A percentile compares a stretch with the other conserved stretches of the same genome.
phyloP scores from a whole-genome alignment of 2,797 vertebrate genomes.

The Micropoecilia bifurca region DNA sequence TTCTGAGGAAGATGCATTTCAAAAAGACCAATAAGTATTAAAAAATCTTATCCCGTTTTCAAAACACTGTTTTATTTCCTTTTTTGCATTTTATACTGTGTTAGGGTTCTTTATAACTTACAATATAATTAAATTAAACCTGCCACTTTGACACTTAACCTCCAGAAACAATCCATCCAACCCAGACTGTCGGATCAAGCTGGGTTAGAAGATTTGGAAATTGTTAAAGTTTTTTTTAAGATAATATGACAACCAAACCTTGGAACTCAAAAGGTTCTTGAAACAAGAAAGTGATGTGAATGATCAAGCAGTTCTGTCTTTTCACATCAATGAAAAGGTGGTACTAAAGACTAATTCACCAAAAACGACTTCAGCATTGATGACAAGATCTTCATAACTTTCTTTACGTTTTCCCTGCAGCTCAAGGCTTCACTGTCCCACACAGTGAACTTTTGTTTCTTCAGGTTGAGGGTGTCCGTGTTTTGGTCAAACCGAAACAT shows the following conservation, averaged over 20 bases:
- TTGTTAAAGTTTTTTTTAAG: not conserved
- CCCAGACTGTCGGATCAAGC: not conserved
- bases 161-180: not conserved
- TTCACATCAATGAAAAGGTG: not conserved
- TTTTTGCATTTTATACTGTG: not conserved
- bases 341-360: not conserved
- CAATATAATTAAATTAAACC: not conserved
- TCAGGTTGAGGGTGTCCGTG: not conserved
- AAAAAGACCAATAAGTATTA: not conserved
- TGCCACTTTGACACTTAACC: not conserved
- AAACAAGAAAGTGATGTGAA: not conserved
- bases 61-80: not conserved
- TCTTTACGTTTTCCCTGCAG: not conserved
- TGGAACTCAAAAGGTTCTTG: not conserved
- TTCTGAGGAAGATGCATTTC: not conserved
- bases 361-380: not conserved
- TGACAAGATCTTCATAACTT: not conserved
- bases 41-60: not conserved
- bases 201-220: not conserved
- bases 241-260: not conserved
- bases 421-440: not conserved
- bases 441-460: not conserved
- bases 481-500: not conserved
- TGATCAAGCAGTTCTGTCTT: not conserved
- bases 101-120: not conserved